Base-by-base conservation (phyloP, 1,140 invertebrate genomes). In the Cotesia typhae region DNA sequence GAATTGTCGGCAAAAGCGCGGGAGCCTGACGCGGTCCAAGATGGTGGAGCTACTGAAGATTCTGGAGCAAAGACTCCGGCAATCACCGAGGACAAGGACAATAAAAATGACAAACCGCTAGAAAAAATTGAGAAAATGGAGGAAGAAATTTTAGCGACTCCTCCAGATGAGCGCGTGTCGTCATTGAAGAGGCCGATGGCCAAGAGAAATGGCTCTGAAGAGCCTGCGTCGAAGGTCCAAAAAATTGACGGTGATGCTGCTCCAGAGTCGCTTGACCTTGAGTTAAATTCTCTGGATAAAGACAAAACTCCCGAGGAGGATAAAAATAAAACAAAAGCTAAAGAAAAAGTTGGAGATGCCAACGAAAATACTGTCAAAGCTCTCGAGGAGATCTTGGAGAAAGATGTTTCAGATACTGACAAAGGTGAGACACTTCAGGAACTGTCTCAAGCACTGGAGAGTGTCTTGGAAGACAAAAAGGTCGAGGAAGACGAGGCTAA, bases 141-240 rank as follows among this genome's bases (percentile, higher is more conserved):
- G n/a, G 63, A 65, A 14, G 63, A 65, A n/a, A 14, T 65, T 65
- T 7, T 65, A 12, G 35, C 10, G 10, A 65, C 63, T 14, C 63
- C 63, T 14, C 63, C 63, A 12, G 63, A 65, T 1, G 35, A 65
- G 12, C 35, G 36, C 10, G 10, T 65, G 38, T 61, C 59, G 10
- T 36, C 63, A 14, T 14, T 37, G n/a, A 65, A 65, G 41, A 35
- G 63, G 41, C 63, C 35, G 63, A 38, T 47, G 4, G 41, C 41
- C 41, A 65, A 65, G 41, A 37, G 35, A 41, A 20, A 65, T 9
- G 63, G 17, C 2, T 65, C 63, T 10, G 63, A 65, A 6, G 63
- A 65, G 37, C 63, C 35, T 4, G 17, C 10, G 17, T 35, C 63
- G 3, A 65, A 65, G 41, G 3, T 65, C 0, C 10, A 28, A 4